Conservation (phyloP, 2,797 vertebrate species). For the Mus caroli region DNA sequence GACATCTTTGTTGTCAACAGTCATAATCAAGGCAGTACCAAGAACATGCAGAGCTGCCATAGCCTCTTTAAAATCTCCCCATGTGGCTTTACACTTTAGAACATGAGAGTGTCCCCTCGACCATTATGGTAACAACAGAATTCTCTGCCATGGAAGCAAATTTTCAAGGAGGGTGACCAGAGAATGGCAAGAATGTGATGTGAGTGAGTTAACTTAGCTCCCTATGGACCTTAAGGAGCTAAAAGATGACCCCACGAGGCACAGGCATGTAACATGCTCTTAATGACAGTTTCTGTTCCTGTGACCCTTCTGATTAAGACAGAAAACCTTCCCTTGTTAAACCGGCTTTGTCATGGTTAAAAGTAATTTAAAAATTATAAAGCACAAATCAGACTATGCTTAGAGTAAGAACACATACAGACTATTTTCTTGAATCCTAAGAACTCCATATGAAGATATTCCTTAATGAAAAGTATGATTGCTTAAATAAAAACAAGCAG, state of each 20-base stretch:
- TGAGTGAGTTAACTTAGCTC: background rate
- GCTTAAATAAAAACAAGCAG: slow-evolving; percentile 32
- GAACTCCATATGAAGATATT: background rate
- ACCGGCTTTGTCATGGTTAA: slow-evolving; percentile 39
- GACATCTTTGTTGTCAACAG: slow-evolving; percentile 82
- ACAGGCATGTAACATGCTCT: background rate
- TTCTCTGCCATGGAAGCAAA: slow-evolving; percentile 12
- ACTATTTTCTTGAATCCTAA: background rate
- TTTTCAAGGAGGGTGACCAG: background rate
- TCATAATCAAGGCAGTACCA: slow-evolving; percentile 72
- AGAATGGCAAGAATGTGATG: background rate
- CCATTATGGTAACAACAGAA: slow-evolving; percentile 75
- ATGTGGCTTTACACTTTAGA: slow-evolving; percentile 83
- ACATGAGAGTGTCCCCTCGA: slow-evolving; percentile 77
- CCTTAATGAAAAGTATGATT: background rate
- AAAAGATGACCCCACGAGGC: background rate
- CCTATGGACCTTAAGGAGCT: background rate
- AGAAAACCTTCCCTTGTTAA: slow-evolving; percentile 3
- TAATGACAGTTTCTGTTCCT: background rate
- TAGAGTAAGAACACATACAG: slow-evolving; percentile 31
- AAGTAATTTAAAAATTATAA: background rate
- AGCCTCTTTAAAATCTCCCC: slow-evolving; percentile 80
- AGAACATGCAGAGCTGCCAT: slow-evolving; percentile 76
- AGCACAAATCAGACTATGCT: background rate
- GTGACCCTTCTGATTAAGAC: background rate